Base-by-base conservation (phyloP, 2,797 vertebrate species). In the Sylvilagus floridanus region DNA sequence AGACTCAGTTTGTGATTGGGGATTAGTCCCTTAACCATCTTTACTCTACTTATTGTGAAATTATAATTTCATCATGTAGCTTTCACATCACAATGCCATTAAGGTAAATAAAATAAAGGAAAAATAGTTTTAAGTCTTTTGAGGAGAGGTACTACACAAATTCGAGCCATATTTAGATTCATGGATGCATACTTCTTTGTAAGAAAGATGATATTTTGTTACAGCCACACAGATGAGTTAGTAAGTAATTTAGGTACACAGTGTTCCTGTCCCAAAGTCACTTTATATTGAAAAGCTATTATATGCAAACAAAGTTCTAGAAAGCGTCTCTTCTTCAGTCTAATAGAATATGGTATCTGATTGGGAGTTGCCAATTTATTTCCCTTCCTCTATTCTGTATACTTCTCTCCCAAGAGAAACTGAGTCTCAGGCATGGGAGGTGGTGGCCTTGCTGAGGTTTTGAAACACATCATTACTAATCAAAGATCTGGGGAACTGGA, bases 191-290 rank as follows among this genome's bases (percentile, higher is more conserved):
- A 60, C 37, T 9, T 91, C 60, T 88, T 62, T 75, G 35, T 83
- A 69, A 63, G 35, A 62, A 78, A 71, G 30, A 35, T 24, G 71
- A 2, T 93, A 73, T 83, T 96, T 95, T 92, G 50, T 35, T 87
- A 11, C 1, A 86, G 50, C 1, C 42, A 83, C 62, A 28, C 16
- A 47, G 35, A 57, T 60, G 50, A 84, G 14, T 12, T 17, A 68
- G 52, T 16, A 62, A 88, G 28, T 69, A 10, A 37, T 28, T 60
- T 84, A 91, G 52, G 69, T 5, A n/a, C 26, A 32, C 10, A 82
- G 71, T 13, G 13, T 62, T 28, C 7, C 30, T 10, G 7, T 68
- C 28, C 35, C 50, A 30, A 62, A 72, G 24, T 92, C 71, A 84
- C 28, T 86, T 24, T 68, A 2, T 37, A 2, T 28, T 30, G 65